Evolutionary conservation across 92 coral and sea anemone genomes (phyloP).

Genomic region (Phymanthus crucifer): DNA sequence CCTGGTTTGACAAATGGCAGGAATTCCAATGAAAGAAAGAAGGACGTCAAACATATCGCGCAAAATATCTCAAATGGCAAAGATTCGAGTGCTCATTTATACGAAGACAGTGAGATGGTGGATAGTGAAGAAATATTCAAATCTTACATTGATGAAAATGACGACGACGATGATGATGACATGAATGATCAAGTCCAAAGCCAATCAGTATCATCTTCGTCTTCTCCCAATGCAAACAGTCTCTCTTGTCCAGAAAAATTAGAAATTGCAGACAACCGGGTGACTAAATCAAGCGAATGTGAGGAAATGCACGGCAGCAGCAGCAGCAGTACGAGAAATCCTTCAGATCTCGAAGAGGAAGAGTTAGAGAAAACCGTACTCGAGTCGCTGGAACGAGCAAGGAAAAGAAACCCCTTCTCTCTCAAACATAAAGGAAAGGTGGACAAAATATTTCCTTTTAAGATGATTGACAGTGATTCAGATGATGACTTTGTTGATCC

Average conservation of each 20-base stretch:
- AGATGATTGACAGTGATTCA: slow-evolving; percentile 13
- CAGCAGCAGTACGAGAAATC: neutral
- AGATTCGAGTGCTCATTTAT: neutral
- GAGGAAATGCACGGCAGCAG: neutral
- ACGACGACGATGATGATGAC: slow-evolving; percentile 7
- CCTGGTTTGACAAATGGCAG: neutral
- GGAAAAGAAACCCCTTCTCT: slow-evolving; percentile 15
- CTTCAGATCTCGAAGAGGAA: neutral
- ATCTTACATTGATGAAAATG: slow-evolving; percentile 23
- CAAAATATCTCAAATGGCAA: neutral
- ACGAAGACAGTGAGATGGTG: slow-evolving; percentile 14
- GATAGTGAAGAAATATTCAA: slow-evolving; percentile 30
- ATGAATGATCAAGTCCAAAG: neutral
- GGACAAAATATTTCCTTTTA: neutral
- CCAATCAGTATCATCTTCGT: neutral
- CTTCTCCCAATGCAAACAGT: neutral
- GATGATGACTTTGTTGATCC: slow-evolving; percentile 28
- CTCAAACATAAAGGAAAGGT: neutral
- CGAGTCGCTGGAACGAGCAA: neutral
- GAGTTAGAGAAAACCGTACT: neutral
- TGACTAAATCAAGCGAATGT: neutral
- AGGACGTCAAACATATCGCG: neutral
- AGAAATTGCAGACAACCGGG: neutral
- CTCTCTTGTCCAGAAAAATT: neutral
- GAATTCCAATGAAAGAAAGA: neutral